These are phyloP conservation scores for Pantherophis vulpinus DNA, from an alignment of 2,797 vertebrate species.

Conservation along the genomic window DNA sequence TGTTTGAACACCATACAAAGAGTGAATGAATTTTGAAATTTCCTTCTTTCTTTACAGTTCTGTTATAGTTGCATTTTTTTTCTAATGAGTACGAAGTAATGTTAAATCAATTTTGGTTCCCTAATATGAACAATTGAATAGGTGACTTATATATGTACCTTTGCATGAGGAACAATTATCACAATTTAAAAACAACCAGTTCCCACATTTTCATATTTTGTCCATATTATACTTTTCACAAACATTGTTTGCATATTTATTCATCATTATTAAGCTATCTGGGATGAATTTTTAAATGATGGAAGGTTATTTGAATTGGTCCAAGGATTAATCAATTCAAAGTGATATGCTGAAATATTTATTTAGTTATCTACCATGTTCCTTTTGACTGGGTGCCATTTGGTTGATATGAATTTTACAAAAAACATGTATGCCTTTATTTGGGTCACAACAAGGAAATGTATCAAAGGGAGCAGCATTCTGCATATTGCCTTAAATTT, in stretches of 20 bases:
- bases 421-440: not conserved
- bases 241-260: not conserved
- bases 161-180: not conserved
- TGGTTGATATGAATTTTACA: not conserved
- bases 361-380: not conserved
- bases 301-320: not conserved
- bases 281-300: not conserved
- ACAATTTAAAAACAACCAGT: not conserved
- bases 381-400: not conserved
- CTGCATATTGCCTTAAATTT: conserved; percentile 28
- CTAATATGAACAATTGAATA: not conserved
- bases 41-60: not conserved
- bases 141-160: not conserved
- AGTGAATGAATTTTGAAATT: not conserved
- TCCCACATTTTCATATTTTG: not conserved
- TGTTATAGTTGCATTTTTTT: not conserved
- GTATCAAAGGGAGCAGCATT: not conserved
- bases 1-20: not conserved
- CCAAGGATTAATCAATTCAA: not conserved
- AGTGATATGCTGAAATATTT: not conserved
- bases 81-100: not conserved
- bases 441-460: not conserved
- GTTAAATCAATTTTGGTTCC: not conserved
- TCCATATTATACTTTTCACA: not conserved
- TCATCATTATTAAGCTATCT: not conserved